Evolutionary conservation across 2,888 invertebrate species (phyloP).

Genomic region (Agrotis exclamationis): DNA sequence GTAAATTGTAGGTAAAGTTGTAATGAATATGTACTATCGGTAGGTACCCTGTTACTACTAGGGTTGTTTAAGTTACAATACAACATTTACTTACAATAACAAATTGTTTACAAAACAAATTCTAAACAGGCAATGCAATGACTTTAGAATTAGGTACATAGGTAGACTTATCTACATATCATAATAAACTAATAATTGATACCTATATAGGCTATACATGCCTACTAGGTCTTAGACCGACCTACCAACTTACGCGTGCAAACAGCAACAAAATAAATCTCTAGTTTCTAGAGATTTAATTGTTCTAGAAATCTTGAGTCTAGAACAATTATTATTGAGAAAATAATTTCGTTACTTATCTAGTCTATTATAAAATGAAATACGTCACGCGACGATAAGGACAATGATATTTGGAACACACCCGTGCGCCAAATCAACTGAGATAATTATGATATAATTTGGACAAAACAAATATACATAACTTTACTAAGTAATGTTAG

Average conservation of each 20-base stretch:
- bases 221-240: no score
- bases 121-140: constrained; percentile 15
- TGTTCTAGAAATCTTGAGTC: no score
- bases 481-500: constrained; percentile 2
- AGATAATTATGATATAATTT: constrained; percentile 51
- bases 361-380: constrained; percentile 26
- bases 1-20: no score
- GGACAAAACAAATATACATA: constrained; percentile 21
- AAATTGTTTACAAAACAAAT: constrained; percentile 13
- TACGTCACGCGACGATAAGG: constrained; percentile 39
- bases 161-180: constrained; percentile 7
- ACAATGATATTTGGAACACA: constrained; percentile 50
- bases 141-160: neutral
- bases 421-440: constrained; percentile 43
- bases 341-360: constrained; percentile 20
- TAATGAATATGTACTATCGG: no score
- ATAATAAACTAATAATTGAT: no score
- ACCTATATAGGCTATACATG: no score
- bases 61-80: neutral
- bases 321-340: constrained; percentile 5
- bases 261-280: constrained; percentile 18
- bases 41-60: neutral
- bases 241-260: neutral
- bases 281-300: no score
- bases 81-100: constrained; percentile 1